These are phyloP conservation scores for Sphyrna mokarran DNA, from an alignment of 2,113 vertebrate genomes.

Conservation along the genomic window DNA sequence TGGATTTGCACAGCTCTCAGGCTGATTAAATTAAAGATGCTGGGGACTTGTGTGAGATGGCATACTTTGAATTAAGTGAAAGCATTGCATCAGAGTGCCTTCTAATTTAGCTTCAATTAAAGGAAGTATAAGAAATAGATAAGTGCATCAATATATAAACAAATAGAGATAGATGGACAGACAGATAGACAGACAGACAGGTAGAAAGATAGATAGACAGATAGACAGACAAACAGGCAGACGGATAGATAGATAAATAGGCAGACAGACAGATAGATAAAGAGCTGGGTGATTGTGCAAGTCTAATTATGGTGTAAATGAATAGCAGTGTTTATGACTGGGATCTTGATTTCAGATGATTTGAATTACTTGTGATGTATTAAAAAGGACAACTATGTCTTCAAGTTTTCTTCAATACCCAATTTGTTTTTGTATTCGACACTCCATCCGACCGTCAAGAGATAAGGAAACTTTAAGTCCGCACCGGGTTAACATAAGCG, in stretches of 20 bases:
- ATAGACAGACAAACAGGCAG: constrained; percentile 44
- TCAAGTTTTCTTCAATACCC: not conserved
- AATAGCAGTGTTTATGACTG: not conserved
- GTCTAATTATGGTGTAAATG: not conserved
- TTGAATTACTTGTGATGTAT: not conserved
- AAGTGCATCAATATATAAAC: not conserved
- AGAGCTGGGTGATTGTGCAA: not conserved
- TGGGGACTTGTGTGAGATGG: constrained; percentile 45
- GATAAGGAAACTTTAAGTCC: not conserved
- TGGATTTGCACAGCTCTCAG: constrained; percentile 48
- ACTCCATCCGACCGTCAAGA: not conserved
- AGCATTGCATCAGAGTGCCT: constrained; percentile 43
- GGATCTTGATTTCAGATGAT: not conserved
- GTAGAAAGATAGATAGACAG: not conserved
- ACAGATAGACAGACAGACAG: too few species aligned
- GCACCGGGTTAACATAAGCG: not conserved
- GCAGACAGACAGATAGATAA: constrained; percentile 41
- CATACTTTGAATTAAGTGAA: constrained; percentile 51
- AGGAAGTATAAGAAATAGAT: constrained; percentile 1
- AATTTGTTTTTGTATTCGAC: not conserved
- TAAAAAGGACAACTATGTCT: not conserved
- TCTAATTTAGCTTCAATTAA: not conserved
- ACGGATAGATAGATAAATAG: constrained; percentile 36
- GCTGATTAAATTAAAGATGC: constrained; percentile 54
- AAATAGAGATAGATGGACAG: not conserved